Evolutionary conservation across 1,140 invertebrate genomes (phyloP).

Genomic region (Drosophila murphyi): DNA sequence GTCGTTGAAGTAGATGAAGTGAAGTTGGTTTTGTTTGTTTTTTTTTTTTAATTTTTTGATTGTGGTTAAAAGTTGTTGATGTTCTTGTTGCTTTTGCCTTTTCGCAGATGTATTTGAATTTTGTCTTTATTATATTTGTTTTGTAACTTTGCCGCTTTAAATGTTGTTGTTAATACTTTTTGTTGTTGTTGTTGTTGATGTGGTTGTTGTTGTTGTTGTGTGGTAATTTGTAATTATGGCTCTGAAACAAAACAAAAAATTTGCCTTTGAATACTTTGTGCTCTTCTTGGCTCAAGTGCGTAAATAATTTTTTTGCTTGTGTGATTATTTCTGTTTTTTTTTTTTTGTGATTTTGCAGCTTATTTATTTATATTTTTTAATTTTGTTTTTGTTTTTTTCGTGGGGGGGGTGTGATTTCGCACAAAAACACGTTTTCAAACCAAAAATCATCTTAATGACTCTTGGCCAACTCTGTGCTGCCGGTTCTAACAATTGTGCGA

Average conservation of each 20-base stretch:
- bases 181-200: conserved; percentile 30
- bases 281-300: conserved; percentile 36
- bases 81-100: conserved; percentile 23
- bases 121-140: conserved; percentile 28
- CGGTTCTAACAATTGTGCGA: conserved; percentile 31
- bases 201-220: conserved; percentile 40
- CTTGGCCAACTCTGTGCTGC: conserved; percentile 27
- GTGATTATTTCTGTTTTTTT: conserved; percentile 6
- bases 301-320: conserved; percentile 25
- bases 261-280: conserved; percentile 68
- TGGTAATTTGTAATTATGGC: conserved; percentile 68
- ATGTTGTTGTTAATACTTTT: conserved; percentile 45
- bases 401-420: neutral
- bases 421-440: conserved; percentile 63
- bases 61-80: conserved; percentile 23
- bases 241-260: conserved; percentile 71
- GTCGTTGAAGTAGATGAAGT: conserved; percentile 73
- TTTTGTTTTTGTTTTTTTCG: conserved; percentile 3
- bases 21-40: conserved; percentile 38
- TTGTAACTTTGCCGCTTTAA: conserved; percentile 33
- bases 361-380: neutral
- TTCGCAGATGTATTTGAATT: conserved; percentile 20
- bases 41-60: conserved; percentile 19
- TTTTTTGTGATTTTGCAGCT: conserved; percentile 27
- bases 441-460: conserved; percentile 20